These are phyloP conservation scores for Papilio machaon DNA, from an alignment of 1,140 invertebrate species.

Conservation along the genomic window DNA sequence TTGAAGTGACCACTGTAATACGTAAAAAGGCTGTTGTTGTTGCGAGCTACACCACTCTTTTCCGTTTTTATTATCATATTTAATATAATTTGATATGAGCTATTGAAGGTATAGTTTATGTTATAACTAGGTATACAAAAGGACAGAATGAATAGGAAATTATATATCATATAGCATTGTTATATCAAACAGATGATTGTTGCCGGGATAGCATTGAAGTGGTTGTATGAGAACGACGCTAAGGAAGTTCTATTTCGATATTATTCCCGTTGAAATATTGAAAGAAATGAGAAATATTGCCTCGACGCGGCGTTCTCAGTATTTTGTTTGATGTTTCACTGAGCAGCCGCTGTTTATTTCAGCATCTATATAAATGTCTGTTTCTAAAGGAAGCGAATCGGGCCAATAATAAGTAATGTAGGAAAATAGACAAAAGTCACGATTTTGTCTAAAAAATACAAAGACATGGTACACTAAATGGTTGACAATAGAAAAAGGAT, in stretches of 20 bases:
- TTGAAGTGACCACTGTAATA: too few species aligned
- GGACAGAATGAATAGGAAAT: not conserved
- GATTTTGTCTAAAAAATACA: not conserved
- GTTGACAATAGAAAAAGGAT: too few species aligned
- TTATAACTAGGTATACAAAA: not conserved
- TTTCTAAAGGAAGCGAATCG: constrained; percentile 10
- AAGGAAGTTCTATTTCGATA: constrained; percentile 30
- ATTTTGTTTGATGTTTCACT: constrained; percentile 28
- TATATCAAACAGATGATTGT: constrained; percentile 1
- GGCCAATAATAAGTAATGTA: not conserved
- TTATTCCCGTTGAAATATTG: constrained; percentile 26
- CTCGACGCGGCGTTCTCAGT: not conserved
- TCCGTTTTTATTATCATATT: too few species aligned
- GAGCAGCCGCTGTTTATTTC: not conserved
- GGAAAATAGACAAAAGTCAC: not conserved
- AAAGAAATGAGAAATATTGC: constrained; percentile 26
- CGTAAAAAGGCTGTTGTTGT: too few species aligned
- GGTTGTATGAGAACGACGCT: not conserved
- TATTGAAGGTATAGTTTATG: not conserved
- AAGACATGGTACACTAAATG: not conserved
- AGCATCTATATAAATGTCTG: not conserved
- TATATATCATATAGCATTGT: not conserved
- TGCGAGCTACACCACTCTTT: too few species aligned
- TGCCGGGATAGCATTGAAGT: not conserved
- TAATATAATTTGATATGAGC: not conserved